Evolutionary conservation across 2,888 invertebrate genomes (phyloP), one percentile per base, ranked within the genome.

Genomic region (Ophion costatus): DNA sequence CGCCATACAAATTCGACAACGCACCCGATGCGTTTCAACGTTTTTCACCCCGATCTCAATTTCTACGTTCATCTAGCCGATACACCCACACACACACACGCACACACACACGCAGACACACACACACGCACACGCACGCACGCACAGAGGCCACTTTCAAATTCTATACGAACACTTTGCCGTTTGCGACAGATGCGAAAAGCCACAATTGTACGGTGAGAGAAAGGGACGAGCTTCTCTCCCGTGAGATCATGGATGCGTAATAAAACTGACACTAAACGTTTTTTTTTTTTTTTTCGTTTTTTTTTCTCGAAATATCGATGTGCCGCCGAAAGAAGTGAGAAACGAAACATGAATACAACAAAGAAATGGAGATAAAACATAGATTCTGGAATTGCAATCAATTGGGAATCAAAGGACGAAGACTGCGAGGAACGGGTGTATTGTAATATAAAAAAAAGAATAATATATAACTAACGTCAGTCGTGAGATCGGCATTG

Each of bases 111-210:
- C 29, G 0, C 29, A 6, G n/a, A 45, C 42, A 61, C 61, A 17
- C 24, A 67, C 66, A 64, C 66, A 80, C 83, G 4, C n/a, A 63
- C 42, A 61, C 61, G 17, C 24, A 67, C 66, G 64, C 66, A 80
- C 83, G 51, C 63, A 74, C 78, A 85, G 78, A 66, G 57, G 81
- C 24, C 71, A 74, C 79, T 83, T 88, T 87, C 74, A 86, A 85
- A 84, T 87, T 83, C 79, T 83, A 79, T 84, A 78, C 67, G 67
- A 78, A 81, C 84, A 75, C 73, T 83, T 83, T 73, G 59, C 56
- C 73, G 83, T 83, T 78, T 80, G 76, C 73, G 71, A 71, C 71
- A 73, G 38, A 51, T 51, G 76, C 67, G 67, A 77, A 80, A 64
- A 70, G 10, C 29, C 70, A 66, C 14, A 24, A 24, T 17, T 51